Conservation (phyloP, 1,140 invertebrate genomes). For the Ceratosolen fusciceps region DNA sequence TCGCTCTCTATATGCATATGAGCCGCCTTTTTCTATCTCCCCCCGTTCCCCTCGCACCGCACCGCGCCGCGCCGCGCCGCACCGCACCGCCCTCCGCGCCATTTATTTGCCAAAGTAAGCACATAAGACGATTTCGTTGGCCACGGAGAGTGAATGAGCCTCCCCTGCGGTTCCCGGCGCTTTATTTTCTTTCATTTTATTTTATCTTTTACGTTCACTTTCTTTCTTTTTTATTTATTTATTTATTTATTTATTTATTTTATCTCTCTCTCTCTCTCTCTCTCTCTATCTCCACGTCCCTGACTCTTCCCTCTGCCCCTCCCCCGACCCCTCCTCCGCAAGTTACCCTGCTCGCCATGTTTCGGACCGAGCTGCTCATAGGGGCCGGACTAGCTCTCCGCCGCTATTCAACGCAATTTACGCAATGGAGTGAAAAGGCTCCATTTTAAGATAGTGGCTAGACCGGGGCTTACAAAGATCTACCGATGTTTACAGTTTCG, state of each 20-base stretch:
- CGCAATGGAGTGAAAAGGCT: slow-evolving; percentile 10
- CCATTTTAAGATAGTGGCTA: not conserved
- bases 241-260: too few species aligned
- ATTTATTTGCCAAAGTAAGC: slow-evolving; percentile 25
- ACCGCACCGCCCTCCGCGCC: too few species aligned
- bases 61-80: too few species aligned
- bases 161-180: not conserved
- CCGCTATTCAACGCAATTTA: slow-evolving; percentile 27
- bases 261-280: too few species aligned
- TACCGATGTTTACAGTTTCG: not conserved
- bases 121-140: slow-evolving; percentile 39
- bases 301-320: too few species aligned
- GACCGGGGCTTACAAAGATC: not conserved
- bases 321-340: too few species aligned
- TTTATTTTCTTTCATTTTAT: too few species aligned
- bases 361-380: not conserved
- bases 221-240: too few species aligned
- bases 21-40: not conserved
- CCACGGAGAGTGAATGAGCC: slow-evolving; percentile 8
- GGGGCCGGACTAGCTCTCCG: not conserved
- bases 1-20: not conserved
- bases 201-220: too few species aligned
- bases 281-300: too few species aligned
- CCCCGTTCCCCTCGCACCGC: too few species aligned
- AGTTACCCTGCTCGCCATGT: too few species aligned